Evolutionary conservation across 1,140 invertebrate species (phyloP), one percentile per base, ranked within the genome.

Genomic region (Monomorium pharaonis): DNA sequence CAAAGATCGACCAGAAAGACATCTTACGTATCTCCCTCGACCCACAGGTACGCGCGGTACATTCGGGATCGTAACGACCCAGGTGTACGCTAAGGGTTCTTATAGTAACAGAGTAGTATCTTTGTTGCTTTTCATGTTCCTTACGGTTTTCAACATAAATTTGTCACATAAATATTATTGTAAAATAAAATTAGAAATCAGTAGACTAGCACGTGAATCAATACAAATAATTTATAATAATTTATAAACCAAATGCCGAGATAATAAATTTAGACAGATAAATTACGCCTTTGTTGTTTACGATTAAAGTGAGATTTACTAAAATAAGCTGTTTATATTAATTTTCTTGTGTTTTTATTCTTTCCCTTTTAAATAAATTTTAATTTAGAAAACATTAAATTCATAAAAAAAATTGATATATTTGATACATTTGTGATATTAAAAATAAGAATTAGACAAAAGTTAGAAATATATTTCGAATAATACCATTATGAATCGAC

Each of bases 1-100:
- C 92, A 87, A 93, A 92, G 90, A 92, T 92, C 91, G 87, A 90
- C 86, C 54, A 10, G 90, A 91, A 89, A 93, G 91, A 93, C 90
- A 92, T 90, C 78, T 80, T 87, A 77, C 54, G 44, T 77, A 30
- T 60, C 76, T 86, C 56, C 49, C 58, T 85, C 76, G 47, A 49
- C 51, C 44, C 78, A 21, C 78, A 83, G 69, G 69, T 72, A 83
- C 37, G 51, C n/a, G 37, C 51, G 37, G 74, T 78, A 56, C 60
- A 85, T 33, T 78, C 27, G 56, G 56, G 24, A 51, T 30, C 56
- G 72, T 84, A 84, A 84, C 78, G 78, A 84, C 51, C 74, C 70
- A 76, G 72, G 44, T 84, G 81, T 30, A 12, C 7, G 44, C 30
- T 58, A 84, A 44, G 74, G 58, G 58, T 54, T 77, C 14, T 78